Evolutionary conservation across 2,797 vertebrate species (phyloP), one percentile per base, ranked within the genome.

Genomic region (Dermochelys coriacea): DNA sequence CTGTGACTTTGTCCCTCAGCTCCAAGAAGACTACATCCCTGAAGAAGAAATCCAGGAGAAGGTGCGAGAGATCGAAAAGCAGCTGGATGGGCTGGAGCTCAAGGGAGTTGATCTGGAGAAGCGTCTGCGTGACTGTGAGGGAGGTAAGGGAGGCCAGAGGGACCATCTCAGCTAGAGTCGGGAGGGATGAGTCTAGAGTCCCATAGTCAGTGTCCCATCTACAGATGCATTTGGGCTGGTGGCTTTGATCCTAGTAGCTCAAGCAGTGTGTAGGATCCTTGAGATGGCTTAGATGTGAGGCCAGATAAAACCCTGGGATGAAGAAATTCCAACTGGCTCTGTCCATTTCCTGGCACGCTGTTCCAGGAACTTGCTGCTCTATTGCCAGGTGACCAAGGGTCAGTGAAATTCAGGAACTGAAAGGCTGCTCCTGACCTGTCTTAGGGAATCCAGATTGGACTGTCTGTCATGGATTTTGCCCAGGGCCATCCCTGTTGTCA

Each of bases 71-170:
- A 99, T 99, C 0, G 99, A 99, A 98, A 97, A 91, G 75, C 98
- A 98, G 93, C 96, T 99, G 98, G 98, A 98, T 1, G 91, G 96
- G 49, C 92, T 99, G 98, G 99, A 99, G 92, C 97, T 97, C 95
- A 98, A 98, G 81, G 99, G 99, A 1, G 98, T 99, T 81, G 98
- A 98, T 84, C 97, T 99, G 98, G 99, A 99, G 96, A 98, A 98
- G 97, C 98, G 97, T 50, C 98, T 99, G 49, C 98, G 99, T 47
- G 95, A 96, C 78, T 99, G 98, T 0, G 99, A 99, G 91, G 99
- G 99, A 98, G 99, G 99, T 99, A 96, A 94, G 97, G 49, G 55
- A 47, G 3, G 27, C 5, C 18, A 2, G 7, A 47, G 18, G 18
- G 9, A 37, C 4, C 87, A 80, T 23, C 25, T 84, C n/a, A 71